These are phyloP conservation scores for Eutrigla gurnardus DNA, from an alignment of 2,797 vertebrate genomes.

Conservation along the genomic window DNA sequence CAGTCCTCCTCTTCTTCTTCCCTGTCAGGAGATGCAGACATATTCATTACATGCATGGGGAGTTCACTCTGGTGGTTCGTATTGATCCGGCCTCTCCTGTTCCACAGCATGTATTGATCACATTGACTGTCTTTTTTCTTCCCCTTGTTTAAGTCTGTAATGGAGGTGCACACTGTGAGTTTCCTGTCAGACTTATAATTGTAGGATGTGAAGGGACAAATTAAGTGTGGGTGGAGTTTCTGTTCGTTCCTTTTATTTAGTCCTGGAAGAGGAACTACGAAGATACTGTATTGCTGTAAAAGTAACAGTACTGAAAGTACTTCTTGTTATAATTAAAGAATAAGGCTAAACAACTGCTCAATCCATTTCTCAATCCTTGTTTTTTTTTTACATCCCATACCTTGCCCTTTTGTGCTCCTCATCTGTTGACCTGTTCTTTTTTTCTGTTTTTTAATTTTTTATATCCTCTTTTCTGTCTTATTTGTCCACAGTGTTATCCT, in stretches of 20 bases:
- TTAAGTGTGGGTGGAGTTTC: slow-evolving; percentile 18
- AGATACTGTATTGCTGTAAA: background rate
- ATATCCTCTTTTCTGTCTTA: too few relatives aligned
- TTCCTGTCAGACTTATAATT: slow-evolving; percentile 42
- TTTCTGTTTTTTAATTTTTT: too few relatives aligned
- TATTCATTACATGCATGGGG: slow-evolving; percentile 76
- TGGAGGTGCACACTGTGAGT: slow-evolving; percentile 37
- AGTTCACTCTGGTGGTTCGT: slow-evolving; percentile 56
- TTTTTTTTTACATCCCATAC: too few relatives aligned
- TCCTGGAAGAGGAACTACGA: background rate
- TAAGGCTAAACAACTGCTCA: too few relatives aligned
- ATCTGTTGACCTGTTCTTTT: too few relatives aligned
- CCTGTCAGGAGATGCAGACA: slow-evolving; percentile 59
- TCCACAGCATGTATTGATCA: slow-evolving; percentile 62
- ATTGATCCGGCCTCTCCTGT: slow-evolving; percentile 68
- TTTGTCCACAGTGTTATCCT: too few relatives aligned
- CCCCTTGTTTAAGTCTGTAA: slow-evolving; percentile 42
- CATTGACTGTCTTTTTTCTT: slow-evolving; percentile 39
- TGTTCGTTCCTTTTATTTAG: slow-evolving; percentile 14
- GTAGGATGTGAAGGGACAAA: slow-evolving; percentile 56
- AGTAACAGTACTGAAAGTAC: too few relatives aligned
- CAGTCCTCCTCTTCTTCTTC: slow-evolving; percentile 31
- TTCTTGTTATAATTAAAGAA: too few relatives aligned
- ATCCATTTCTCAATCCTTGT: too few relatives aligned
- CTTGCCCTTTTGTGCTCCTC: too few relatives aligned